Conservation (phyloP, 2,113 vertebrate genomes). For the Uria lomvia region DNA sequence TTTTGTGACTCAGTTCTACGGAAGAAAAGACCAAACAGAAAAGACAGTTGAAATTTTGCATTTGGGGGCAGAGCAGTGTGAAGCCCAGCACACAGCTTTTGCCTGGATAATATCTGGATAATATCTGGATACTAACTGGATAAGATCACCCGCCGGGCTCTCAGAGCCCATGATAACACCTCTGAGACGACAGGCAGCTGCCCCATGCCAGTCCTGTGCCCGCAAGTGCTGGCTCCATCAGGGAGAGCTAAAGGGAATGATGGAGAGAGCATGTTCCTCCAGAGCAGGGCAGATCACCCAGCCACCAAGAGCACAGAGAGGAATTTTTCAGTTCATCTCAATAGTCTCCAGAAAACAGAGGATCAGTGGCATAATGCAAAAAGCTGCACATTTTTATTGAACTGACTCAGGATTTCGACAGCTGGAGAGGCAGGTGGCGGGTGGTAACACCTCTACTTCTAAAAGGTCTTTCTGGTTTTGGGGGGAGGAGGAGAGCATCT, state of each 20-base stretch:
- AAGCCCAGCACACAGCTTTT: not conserved
- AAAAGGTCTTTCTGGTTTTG: not conserved
- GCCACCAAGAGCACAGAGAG: not conserved
- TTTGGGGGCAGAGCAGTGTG: not conserved
- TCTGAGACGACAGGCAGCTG: not conserved
- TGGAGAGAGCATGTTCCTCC: not conserved
- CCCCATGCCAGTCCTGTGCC: not conserved
- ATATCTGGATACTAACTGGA: too few species aligned
- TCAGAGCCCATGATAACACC: not conserved
- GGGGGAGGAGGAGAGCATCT: not conserved
- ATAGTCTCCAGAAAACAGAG: not conserved
- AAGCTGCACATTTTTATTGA: not conserved
- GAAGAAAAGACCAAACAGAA: not conserved
- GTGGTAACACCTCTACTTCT: not conserved
- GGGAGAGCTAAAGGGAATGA: not conserved
- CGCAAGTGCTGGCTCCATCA: not conserved
- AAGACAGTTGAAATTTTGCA: not conserved
- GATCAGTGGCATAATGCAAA: not conserved
- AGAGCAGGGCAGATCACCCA: too few species aligned
- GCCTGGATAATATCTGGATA: not conserved
- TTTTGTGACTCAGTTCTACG: not conserved
- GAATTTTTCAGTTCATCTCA: not conserved
- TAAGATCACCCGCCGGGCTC: accelerated
- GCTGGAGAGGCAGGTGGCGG: not conserved
- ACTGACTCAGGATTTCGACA: not conserved